Evolutionary conservation across 2,113 vertebrate species (phyloP), one percentile per base, ranked within the genome.

Genomic region (Dipodomys ordii): DNA sequence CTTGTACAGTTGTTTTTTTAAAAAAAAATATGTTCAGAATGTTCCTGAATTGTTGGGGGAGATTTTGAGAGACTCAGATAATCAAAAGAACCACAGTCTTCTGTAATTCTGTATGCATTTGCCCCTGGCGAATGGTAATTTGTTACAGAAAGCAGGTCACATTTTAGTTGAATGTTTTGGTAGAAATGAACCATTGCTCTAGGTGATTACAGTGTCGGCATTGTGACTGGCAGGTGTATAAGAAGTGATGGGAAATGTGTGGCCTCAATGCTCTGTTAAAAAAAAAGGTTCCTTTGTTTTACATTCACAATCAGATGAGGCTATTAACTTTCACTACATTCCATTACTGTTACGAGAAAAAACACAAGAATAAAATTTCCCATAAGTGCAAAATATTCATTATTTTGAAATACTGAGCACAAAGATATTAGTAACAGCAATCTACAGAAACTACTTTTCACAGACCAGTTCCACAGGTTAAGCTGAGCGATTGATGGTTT

Each of bases 281-380:
- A 94, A 85, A 62, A 39, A 39, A 39, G 39, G 39, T 73, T 39
- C 15, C 7, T 5, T 49, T 64, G 53, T 83, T 69, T 72, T 20
- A 84, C 44, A 71, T 76, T 76, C 88, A 44, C 4, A 92, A 39
- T 92, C 46, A 91, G 80, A 62, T 64, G 32, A 60, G 10, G 82
- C 23, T 78, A 62, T n/a, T 83, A 79, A 82, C 90, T 76, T n/a
- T 82, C 78, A 30, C 16, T 87, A 44, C 2, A 28, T 65, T 64
- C 32, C 92, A 6, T 46, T 74, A 32, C 22, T 9, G 67, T 46
- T 69, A 76, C 83, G n/a, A 79, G 7, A 35, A 57, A 95, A 53
- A 72, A 92, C 8, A 53, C 49, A 53, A 57, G 15, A 57, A 79
- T 22, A 32, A 35, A 25, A 57, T 46, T 25, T 65, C 18, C 65